phyloP scores from a whole-genome alignment of 2,113 vertebrate species.

The Bambusicola thoracicus region DNA sequence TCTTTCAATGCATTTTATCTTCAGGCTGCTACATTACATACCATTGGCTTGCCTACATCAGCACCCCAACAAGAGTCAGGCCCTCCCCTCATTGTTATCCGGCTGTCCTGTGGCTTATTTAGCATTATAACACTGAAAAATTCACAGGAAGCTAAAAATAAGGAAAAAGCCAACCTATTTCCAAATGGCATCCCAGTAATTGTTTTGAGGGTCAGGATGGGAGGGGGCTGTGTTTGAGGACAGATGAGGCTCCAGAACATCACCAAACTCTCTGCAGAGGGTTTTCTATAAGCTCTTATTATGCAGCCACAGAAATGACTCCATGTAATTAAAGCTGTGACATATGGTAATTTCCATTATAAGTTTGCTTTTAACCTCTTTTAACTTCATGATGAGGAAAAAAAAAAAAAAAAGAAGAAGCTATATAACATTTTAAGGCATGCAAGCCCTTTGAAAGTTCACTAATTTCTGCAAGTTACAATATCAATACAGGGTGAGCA shows the following conservation, averaged over 20 bases:
- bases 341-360: constrained; percentile 12
- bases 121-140: neutral
- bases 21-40: neutral
- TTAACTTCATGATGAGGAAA: neutral
- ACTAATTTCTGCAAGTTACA: neutral
- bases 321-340: constrained; percentile 23
- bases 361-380: constrained; percentile 3
- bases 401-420: too few species aligned
- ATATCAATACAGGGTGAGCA: neutral
- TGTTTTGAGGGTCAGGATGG: neutral
- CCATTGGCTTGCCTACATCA: neutral
- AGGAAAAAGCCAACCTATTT: neutral
- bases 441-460: neutral
- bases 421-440: neutral
- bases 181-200: neutral
- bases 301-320: constrained; percentile 6
- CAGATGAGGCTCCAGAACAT: neutral
- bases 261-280: neutral
- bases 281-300: constrained; percentile 14
- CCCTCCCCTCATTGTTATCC: neutral
- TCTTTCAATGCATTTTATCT: neutral
- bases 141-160: neutral
- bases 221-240: neutral
- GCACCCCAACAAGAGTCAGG: neutral
- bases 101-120: neutral